Percentiles rank a stretch among this genome's conserved stretches.
phyloP scores from a whole-genome alignment of 2,888 invertebrate species.

The Pyralis farinalis region DNA sequence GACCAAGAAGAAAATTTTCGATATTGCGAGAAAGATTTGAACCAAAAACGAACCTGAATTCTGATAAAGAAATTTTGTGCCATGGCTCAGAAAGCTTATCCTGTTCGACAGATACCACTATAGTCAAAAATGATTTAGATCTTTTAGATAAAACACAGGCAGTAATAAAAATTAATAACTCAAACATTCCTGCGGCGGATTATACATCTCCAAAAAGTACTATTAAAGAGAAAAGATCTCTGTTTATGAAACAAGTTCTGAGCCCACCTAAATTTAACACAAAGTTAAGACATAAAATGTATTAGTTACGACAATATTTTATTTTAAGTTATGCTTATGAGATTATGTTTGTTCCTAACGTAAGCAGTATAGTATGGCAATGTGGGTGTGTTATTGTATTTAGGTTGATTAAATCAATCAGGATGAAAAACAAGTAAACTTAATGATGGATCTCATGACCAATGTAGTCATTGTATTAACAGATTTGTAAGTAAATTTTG shows the following conservation, averaged over 20 bases:
- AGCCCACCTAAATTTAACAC: constrained; percentile 80
- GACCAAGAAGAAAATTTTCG: constrained; percentile 81
- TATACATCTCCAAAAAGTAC: constrained; percentile 39
- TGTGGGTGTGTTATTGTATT: background rate
- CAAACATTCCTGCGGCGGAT: constrained; percentile 19
- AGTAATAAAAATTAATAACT: constrained; percentile 32
- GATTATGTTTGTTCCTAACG: background rate
- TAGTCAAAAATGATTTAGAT: constrained; percentile 47
- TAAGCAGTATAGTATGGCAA: background rate
- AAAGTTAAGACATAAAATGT: constrained; percentile 62
- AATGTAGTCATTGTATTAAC: constrained; percentile 34
- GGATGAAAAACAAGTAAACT: constrained; percentile 21
- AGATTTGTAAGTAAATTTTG: background rate
- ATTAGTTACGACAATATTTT: constrained; percentile 9
- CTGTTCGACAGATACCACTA: constrained; percentile 39
- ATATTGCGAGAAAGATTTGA: constrained; percentile 81
- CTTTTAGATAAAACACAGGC: constrained; percentile 22
- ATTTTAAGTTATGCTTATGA: background rate
- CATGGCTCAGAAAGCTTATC: constrained; percentile 53
- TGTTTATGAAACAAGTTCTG: constrained; percentile 81
- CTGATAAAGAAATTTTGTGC: constrained; percentile 71
- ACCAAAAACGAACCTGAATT: constrained; percentile 61
- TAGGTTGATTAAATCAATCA: constrained; percentile 27
- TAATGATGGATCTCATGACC: constrained; percentile 49
- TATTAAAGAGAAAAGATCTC: constrained; percentile 74